A percentile compares a stretch with the other conserved stretches of the same genome.
These are phyloP conservation scores for Fopius arisanus DNA, from an alignment of 1,140 invertebrate species.

Conservation along the genomic window DNA sequence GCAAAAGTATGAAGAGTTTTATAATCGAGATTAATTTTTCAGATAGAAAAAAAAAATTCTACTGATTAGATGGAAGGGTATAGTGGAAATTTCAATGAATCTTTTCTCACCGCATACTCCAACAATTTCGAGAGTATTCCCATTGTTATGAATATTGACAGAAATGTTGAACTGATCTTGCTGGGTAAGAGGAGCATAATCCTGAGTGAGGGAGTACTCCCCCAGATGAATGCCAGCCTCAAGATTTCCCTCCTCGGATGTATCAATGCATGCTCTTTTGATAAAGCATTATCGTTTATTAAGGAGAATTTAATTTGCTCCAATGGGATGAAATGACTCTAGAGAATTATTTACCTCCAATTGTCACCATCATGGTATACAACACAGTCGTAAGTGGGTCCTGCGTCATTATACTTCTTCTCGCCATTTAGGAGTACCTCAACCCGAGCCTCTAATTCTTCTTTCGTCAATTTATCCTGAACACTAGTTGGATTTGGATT, in stretches of 20 bases:
- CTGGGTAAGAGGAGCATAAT: conserved; percentile 80
- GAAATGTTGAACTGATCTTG: conserved; percentile 87
- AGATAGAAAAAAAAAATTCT: too few species aligned
- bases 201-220: conserved; percentile 83
- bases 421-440: conserved; percentile 86
- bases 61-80: not conserved
- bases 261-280: conserved; percentile 85
- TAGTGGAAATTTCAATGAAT: not conserved
- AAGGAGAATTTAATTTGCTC: not conserved
- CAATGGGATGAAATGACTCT: not conserved
- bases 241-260: conserved; percentile 83
- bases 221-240: conserved; percentile 78
- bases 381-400: conserved; percentile 93
- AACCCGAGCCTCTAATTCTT: conserved; percentile 87
- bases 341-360: conserved; percentile 71
- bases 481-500: conserved; percentile 65
- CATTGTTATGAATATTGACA: conserved; percentile 93
- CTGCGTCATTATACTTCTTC: conserved; percentile 87
- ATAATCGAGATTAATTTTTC: too few species aligned
- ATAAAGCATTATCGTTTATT: not conserved
- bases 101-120: conserved; percentile 86
- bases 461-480: conserved; percentile 85
- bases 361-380: conserved; percentile 86
- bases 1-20: too few species aligned
- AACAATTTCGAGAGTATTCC: conserved; percentile 92